These are phyloP conservation scores for Perca schrenkii DNA, from an alignment of 2,113 vertebrate species.

Conservation along the genomic window DNA sequence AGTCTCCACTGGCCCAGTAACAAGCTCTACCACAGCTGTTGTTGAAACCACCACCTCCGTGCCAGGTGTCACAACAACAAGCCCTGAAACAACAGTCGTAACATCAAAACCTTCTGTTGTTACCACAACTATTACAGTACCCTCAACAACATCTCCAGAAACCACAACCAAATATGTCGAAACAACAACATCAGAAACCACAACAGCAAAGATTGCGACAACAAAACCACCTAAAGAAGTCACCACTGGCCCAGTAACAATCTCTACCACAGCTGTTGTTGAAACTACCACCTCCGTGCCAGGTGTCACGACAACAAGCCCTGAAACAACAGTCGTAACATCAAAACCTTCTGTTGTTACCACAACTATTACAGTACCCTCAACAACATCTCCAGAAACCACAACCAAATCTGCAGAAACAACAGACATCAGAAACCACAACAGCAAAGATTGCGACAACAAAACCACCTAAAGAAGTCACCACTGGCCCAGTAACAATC, in stretches of 20 bases:
- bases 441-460: not conserved
- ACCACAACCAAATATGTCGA: not conserved
- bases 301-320: too few species aligned
- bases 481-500: not conserved
- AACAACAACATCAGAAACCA: not conserved
- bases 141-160: not conserved
- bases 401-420: not conserved
- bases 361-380: not conserved
- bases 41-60: not conserved
- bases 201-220: not conserved
- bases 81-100: constrained; percentile 11
- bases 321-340: too few species aligned
- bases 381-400: not conserved
- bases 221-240: not conserved
- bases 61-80: not conserved
- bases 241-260: too few species aligned
- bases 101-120: constrained; percentile 12
- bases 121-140: not conserved
- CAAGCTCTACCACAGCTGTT: constrained; percentile 13
- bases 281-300: too few species aligned
- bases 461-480: not conserved
- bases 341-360: not conserved
- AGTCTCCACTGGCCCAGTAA: constrained; percentile 2
- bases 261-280: too few species aligned
- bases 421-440: not conserved